Base-by-base conservation (phyloP, 2,113 vertebrate species). In the Sorex araneus region DNA sequence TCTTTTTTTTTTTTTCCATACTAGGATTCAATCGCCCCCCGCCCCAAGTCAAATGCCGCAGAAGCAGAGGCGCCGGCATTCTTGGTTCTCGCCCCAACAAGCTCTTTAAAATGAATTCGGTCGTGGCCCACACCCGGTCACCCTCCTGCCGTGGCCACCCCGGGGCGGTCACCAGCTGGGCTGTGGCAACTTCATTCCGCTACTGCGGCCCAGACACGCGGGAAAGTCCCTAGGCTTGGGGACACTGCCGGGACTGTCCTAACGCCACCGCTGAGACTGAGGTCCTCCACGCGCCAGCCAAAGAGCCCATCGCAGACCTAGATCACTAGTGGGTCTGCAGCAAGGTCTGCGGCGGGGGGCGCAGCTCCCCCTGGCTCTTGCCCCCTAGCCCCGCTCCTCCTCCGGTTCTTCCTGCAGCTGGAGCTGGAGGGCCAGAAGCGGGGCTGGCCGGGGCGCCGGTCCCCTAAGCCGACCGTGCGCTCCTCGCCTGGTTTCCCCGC, bases 1-100 rank as follows among this genome's bases (percentile, higher is more conserved):
- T 76, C 88, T 93, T 93, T 88, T 95, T 50, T 70, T 91, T 74
- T n/a, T n/a, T n/a, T n/a, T n/a, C n/a, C n/a, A n/a, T n/a, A n/a
- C n/a, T n/a, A n/a, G 60, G 57, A 54, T 18, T 63, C 88, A 92
- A 40, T 91, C 18, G 11, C 32, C 71, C 75, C 4, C n/a, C 40
- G 7, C 40, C 57, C 57, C 21, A 4, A 69, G 36, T 57, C 63
- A 57, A 71, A 77, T 0, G 34, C 64, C 2, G 40, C 7, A 40
- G 40, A 40, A n/a, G n/a, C n/a, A n/a, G n/a, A n/a, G n/a, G n/a
- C 32, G 6, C 54, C 2, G 86, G 86, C 82, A 95, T 93, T 95
- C 91, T 90, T 89, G 84, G 63, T 6, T 0, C 34, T 27, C 67
- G 84, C 80, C n/a, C 82, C n/a, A 25, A 25, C 1, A 0, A 0